Conservation (phyloP, 2,888 invertebrate genomes). For the Agrotis ipsilon region DNA sequence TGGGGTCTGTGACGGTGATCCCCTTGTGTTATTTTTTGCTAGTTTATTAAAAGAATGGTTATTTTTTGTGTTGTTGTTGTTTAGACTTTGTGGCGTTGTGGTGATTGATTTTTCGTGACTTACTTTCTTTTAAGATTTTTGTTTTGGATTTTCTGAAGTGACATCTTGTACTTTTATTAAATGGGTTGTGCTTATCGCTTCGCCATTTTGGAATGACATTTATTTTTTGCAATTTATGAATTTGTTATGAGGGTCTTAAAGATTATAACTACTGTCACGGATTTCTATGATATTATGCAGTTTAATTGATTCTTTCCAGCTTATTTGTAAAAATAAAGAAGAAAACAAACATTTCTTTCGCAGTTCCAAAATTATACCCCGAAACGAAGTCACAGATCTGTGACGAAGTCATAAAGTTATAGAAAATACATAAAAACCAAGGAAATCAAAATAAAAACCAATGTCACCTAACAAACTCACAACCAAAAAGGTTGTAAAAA, state of each 20-base stretch:
- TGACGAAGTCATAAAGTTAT: background rate
- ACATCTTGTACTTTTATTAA: no score
- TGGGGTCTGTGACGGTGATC: conserved; percentile 77
- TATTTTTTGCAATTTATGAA: no score
- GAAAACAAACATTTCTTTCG: background rate
- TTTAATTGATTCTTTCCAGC: background rate
- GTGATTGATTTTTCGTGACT: conserved; percentile 45
- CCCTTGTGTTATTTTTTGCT: conserved; percentile 73
- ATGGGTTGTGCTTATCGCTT: background rate
- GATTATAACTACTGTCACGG: no score
- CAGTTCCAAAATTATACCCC: background rate
- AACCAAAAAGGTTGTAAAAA: background rate
- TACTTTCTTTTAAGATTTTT: conserved; percentile 10
- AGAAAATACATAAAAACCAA: background rate
- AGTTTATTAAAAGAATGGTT: conserved; percentile 71
- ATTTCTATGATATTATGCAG: no score
- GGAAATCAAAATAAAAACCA: background rate
- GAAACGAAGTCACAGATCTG: background rate
- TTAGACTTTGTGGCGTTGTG: conserved; percentile 57
- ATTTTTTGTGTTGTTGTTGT: conserved; percentile 63
- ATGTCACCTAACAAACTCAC: background rate
- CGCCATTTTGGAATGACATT: background rate
- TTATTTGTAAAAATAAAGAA: background rate
- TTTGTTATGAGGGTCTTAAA: no score
- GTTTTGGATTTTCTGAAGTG: background rate